Conservation (phyloP, 37 sponge, comb jelly and placozoan species). For the Tethya wilhelma region DNA sequence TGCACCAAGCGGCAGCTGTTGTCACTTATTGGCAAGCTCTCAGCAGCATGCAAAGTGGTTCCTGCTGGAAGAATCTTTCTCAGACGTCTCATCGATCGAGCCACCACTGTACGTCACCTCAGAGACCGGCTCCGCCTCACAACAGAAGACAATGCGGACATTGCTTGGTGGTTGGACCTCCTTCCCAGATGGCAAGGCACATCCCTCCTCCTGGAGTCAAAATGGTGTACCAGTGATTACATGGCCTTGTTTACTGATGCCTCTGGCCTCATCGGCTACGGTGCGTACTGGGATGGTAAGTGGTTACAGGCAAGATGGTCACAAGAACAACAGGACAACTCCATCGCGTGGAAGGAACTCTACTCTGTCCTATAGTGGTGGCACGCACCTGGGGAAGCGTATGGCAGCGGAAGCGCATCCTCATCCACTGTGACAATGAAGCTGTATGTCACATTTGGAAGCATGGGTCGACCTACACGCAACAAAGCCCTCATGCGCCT, state of each 20-base stretch:
- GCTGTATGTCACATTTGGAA: conserved; percentile 15
- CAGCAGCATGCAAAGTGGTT: conserved; percentile 30
- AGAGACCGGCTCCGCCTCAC: conserved; percentile 14
- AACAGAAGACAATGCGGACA: background rate
- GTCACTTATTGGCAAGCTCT: conserved; percentile 37
- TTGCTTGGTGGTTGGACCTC: conserved; percentile 24
- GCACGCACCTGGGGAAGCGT: conserved; percentile 33
- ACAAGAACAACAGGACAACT: background rate
- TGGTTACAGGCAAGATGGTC: conserved; percentile 28
- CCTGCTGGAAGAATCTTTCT: conserved; percentile 30
- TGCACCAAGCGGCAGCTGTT: conserved; percentile 38
- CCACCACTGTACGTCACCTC: background rate
- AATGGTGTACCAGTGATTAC: background rate
- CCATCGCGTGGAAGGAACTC: conserved; percentile 48
- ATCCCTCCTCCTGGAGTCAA: conserved; percentile 13
- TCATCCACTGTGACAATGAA: conserved; percentile 42
- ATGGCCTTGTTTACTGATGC: conserved; percentile 35
- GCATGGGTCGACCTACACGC: conserved; percentile 8
- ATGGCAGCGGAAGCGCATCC: conserved; percentile 5
- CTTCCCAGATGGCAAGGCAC: conserved; percentile 14
- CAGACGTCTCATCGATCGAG: conserved; percentile 27
- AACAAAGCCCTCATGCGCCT: conserved; percentile 23
- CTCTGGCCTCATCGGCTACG: conserved; percentile 18
- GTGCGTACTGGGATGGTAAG: conserved; percentile 20
- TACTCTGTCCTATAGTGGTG: conserved; percentile 31